Base-by-base conservation (phyloP, 2,888 invertebrate species). In the Laspeyria flexula region DNA sequence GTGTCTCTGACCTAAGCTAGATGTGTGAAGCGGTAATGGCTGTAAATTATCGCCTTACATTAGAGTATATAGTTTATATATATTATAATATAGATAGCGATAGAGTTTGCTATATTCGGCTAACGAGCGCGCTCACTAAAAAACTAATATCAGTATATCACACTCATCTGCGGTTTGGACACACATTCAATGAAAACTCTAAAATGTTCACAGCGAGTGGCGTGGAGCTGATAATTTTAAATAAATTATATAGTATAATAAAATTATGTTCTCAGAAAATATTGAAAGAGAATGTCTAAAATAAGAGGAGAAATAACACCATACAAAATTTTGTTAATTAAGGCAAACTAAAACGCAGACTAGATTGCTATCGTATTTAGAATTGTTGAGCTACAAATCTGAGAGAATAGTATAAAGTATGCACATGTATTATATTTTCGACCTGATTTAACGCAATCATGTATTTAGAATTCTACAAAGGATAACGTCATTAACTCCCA, bases 121-220 rank as follows among this genome's bases (percentile, higher is more conserved):
- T 87, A 89, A 89, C 86, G 84, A 88, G 81, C 81, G 75, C 65
- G 75, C 63, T 71, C 81, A 79, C 81, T 81, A 85, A 84, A 86
- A 85, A 85, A 82, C 79, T 80, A 83, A 88, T 89, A 86, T 82
- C 90, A 84, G 86, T 90, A 90, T 87, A 89, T 90, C 88, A 91
- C 87, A 76, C 77, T 80, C 85, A 84, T 86, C 86, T 82, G 85
- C 83, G 79, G 82, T 83, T 85, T 63, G 83, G 84, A 79, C 79
- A 80, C 79, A 70, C 75, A 71, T 79, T 82, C 83, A 80, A 78
- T 83, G 85, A 82, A 85, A 81, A 81, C 71, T 82, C 73, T 78
- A 63, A 75, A 79, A 77, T 60, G 61, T 45, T 65, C 67, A 83
- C 85, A 85, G 62, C 23, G 77, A 64, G 15, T 11, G 60, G 60